Evolutionary conservation across 2,113 vertebrate genomes (phyloP).

Genomic region (Ciconia boyciana): DNA sequence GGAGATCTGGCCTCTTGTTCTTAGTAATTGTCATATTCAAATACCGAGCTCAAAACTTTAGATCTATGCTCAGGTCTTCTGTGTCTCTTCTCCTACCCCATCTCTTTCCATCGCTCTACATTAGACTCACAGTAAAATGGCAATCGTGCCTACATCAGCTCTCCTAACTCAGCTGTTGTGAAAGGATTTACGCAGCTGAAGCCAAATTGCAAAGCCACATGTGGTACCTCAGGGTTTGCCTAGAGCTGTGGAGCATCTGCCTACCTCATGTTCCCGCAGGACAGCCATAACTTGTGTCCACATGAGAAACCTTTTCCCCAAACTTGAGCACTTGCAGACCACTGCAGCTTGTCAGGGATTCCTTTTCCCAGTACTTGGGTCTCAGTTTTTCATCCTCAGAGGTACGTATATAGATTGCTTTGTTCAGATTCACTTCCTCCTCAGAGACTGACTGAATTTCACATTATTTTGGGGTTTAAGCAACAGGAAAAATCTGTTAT

Average conservation of each 20-base stretch:
- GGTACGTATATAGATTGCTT: accelerated
- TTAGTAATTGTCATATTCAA: neutral
- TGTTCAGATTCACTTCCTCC: neutral
- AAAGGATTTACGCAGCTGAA: neutral
- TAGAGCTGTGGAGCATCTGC: neutral
- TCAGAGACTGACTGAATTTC: neutral
- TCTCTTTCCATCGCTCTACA: neutral
- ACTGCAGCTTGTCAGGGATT: neutral
- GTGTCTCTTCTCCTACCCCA: neutral
- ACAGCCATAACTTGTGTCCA: accelerated
- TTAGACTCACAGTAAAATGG: neutral
- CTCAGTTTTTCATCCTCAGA: neutral
- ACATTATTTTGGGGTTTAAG: neutral
- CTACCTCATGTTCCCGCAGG: neutral
- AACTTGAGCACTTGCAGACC: neutral
- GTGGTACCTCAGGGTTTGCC: neutral
- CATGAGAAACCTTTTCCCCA: neutral
- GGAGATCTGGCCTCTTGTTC: neutral
- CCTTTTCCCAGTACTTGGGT: neutral
- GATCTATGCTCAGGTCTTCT: neutral
- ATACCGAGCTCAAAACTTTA: neutral
- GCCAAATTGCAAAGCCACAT: neutral
- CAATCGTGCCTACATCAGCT: accelerated
- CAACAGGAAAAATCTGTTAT: neutral
- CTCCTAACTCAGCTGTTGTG: neutral